A percentile compares a stretch with the other conserved stretches of the same genome.
Conservation (phyloP, 2,113 vertebrate genomes). For the Heterotis niloticus region DNA sequence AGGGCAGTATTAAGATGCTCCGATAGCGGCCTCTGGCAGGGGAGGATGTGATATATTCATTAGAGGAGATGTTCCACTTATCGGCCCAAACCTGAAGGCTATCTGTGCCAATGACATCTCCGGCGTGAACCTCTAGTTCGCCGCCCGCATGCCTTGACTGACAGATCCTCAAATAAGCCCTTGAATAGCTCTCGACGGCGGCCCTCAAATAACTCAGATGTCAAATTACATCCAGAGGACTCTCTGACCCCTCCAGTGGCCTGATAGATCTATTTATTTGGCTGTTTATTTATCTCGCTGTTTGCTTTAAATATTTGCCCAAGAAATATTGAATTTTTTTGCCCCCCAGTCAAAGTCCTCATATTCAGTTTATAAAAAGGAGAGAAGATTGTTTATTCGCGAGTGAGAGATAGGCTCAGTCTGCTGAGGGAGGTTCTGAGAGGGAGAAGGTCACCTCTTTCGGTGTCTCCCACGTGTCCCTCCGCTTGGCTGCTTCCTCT, state of each 20-base stretch:
- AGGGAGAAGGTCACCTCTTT: background rate
- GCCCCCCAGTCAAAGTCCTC: slow-evolving; percentile 12
- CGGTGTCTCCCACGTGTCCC: slow-evolving; percentile 5
- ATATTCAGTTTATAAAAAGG: slow-evolving; percentile 55
- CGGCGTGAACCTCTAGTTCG: slow-evolving; percentile 47
- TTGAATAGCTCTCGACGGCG: slow-evolving; percentile 81
- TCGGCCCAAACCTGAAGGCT: slow-evolving; percentile 66
- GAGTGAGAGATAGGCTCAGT: slow-evolving; percentile 41
- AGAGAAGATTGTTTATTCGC: slow-evolving; percentile 31
- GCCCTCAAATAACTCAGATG: slow-evolving; percentile 88
- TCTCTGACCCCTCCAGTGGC: slow-evolving; percentile 5
- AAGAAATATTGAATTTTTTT: slow-evolving; percentile 32
- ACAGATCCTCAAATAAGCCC: slow-evolving; percentile 83
- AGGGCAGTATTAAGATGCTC: slow-evolving; percentile 53
- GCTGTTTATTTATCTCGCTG: slow-evolving; percentile 56
- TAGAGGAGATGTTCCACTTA: slow-evolving; percentile 57
- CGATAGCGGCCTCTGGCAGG: slow-evolving; percentile 47
- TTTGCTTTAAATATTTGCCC: slow-evolving; percentile 29
- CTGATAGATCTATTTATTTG: slow-evolving; percentile 27
- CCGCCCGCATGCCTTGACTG: slow-evolving; percentile 71
- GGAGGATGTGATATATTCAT: slow-evolving; percentile 64
- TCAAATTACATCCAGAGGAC: slow-evolving; percentile 71
- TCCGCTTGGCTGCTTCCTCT: background rate
- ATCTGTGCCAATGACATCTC: slow-evolving; percentile 39
- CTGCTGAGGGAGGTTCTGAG: slow-evolving; percentile 2